Percentiles rank a stretch among this genome's conserved stretches.
phyloP scores from a whole-genome alignment of 1,140 invertebrate species.

The Rhopalosiphum padi region DNA sequence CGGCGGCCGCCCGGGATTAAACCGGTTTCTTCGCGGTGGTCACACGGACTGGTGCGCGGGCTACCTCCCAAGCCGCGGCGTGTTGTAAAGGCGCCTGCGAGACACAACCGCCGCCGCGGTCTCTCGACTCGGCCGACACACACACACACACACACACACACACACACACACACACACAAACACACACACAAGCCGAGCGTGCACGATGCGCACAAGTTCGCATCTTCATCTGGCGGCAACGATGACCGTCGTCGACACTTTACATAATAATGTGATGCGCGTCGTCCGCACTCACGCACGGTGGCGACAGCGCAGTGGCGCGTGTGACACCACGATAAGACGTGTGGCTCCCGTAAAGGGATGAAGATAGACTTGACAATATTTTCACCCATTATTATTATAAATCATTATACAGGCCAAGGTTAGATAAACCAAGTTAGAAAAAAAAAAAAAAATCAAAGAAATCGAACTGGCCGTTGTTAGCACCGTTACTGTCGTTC shows the following conservation, averaged over 20 bases:
- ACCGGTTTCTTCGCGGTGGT: slow-evolving; percentile 58
- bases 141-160: background rate
- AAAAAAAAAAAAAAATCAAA: background rate
- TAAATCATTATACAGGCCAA: too few relatives aligned
- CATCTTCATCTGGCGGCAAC: slow-evolving; percentile 44
- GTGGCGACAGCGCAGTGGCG: background rate
- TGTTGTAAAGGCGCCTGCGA: slow-evolving; percentile 57
- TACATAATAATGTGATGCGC: background rate
- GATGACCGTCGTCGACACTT: slow-evolving; percentile 3
- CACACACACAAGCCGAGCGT: background rate
- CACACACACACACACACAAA: background rate
- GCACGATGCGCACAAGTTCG: slow-evolving; percentile 2
- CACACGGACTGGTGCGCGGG: slow-evolving; percentile 53
- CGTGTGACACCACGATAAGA: background rate
- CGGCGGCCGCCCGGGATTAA: slow-evolving; percentile 41
- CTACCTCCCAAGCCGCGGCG: slow-evolving; percentile 57
- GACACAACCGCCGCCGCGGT: slow-evolving; percentile 37
- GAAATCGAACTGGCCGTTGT: background rate
- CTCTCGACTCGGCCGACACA: background rate
- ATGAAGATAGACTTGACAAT: background rate
- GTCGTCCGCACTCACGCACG: background rate
- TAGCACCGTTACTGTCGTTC: background rate
- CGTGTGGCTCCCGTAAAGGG: too few relatives aligned
- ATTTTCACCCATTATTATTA: background rate
- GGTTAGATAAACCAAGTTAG: too few relatives aligned